Percentiles rank a stretch among this genome's conserved stretches.
phyloP scores from a whole-genome alignment of 92 coral and sea anemone species.

The Micromussa lordhowensis region DNA sequence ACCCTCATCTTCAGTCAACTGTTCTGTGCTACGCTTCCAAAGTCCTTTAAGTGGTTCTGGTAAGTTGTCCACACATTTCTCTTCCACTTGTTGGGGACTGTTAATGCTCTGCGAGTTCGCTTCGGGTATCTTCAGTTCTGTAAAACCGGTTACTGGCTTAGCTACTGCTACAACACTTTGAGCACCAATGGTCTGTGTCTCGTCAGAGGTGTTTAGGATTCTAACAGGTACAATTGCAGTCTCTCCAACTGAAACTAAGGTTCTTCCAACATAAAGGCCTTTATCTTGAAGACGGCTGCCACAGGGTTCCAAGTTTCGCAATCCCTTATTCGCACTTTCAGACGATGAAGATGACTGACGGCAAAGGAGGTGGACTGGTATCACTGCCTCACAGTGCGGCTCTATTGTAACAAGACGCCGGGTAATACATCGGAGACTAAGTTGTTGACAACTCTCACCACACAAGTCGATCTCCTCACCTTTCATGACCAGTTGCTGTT shows the following conservation, averaged over 20 bases:
- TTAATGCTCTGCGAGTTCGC: neutral
- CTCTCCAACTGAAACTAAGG: conserved; percentile 20
- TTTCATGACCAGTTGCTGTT: conserved; percentile 25
- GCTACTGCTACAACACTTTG: conserved; percentile 31
- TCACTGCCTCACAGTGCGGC: conserved; percentile 37
- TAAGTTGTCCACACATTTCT: neutral
- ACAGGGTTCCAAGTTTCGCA: conserved; percentile 20
- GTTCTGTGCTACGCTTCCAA: conserved; percentile 50
- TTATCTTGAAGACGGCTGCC: conserved; percentile 41
- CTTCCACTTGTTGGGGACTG: neutral
- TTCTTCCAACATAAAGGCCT: conserved; percentile 47
- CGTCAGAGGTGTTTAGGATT: conserved; percentile 17
- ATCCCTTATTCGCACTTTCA: conserved; percentile 5
- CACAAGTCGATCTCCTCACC: conserved; percentile 38
- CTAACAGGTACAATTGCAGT: conserved; percentile 19
- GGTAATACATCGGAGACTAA: conserved; percentile 53
- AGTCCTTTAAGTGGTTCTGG: conserved; percentile 53
- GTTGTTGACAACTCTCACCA: conserved; percentile 14
- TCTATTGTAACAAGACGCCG: conserved; percentile 45
- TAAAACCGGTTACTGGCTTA: conserved; percentile 13
- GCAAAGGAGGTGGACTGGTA: conserved; percentile 32
- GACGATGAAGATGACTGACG: neutral
- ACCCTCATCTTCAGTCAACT: conserved; percentile 38
- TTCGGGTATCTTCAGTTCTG: conserved; percentile 13
- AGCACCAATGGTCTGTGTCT: conserved; percentile 39